Percentiles rank a stretch among this genome's conserved stretches.
Conservation (phyloP, 2,113 vertebrate genomes). For the Tricholaema leucomelas region DNA sequence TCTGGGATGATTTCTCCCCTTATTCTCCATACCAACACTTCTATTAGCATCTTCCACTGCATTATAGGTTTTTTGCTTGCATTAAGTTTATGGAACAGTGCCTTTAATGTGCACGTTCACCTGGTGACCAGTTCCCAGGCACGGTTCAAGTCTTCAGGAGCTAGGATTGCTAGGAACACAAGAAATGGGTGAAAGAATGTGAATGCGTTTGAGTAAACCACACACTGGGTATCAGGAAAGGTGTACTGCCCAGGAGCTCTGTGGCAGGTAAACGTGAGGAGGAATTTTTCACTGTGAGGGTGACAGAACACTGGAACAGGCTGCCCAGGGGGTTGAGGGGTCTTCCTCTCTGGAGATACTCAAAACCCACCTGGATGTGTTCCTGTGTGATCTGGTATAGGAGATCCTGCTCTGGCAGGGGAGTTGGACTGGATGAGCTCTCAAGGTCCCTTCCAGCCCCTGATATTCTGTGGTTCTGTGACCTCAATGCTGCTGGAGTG, state of each 20-base stretch:
- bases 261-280: background rate
- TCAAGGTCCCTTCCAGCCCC: too few relatives aligned
- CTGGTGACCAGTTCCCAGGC: background rate
- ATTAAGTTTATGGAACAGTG: conserved; percentile 2
- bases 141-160: background rate
- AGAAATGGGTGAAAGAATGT: background rate
- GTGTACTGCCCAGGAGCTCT: background rate
- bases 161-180: background rate
- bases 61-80: conserved; percentile 17
- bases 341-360: too few relatives aligned
- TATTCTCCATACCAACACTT: background rate
- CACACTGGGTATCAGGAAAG: background rate
- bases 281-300: too few relatives aligned
- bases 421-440: too few relatives aligned
- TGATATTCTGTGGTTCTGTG: too few relatives aligned
- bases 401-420: too few relatives aligned
- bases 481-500: background rate
- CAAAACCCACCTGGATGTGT: too few relatives aligned
- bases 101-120: conserved; percentile 10
- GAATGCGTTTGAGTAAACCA: background rate
- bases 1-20: background rate
- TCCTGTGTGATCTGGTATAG: too few relatives aligned
- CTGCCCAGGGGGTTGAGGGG: too few relatives aligned
- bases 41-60: background rate
- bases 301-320: too few relatives aligned